These are phyloP conservation scores for Myotis findleyi DNA, from an alignment of 2,797 vertebrate genomes.

Conservation along the genomic window DNA sequence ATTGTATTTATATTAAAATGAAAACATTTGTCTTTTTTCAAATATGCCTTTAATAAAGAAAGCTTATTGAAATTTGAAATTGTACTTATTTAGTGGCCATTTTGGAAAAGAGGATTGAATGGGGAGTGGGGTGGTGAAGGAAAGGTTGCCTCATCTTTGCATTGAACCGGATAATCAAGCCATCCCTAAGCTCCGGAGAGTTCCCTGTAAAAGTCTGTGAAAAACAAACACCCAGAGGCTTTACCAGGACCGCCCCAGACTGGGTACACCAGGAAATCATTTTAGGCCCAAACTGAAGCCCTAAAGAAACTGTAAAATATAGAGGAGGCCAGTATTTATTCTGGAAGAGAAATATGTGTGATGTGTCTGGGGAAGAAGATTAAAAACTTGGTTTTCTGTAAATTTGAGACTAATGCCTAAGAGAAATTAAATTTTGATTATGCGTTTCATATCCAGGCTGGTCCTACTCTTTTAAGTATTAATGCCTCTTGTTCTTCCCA, in stretches of 20 bases:
- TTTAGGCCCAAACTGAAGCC: constrained; percentile 64
- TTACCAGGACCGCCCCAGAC: not conserved
- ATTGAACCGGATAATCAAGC: not conserved
- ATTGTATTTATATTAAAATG: constrained; percentile 61
- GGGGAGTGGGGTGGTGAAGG: not conserved
- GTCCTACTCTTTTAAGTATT: constrained; percentile 70
- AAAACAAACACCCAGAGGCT: constrained; percentile 1
- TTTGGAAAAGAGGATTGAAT: constrained; percentile 43
- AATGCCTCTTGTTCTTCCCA: constrained; percentile 64
- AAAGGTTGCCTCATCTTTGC: not conserved
- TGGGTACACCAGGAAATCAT: constrained; percentile 73
- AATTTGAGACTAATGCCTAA: constrained; percentile 71
- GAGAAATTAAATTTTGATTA: constrained; percentile 79
- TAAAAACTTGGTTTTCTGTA: constrained; percentile 67
- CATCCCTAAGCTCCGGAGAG: not conserved
- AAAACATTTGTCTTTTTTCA: constrained; percentile 52
- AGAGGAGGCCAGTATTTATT: constrained; percentile 62
- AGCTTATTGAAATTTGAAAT: not conserved
- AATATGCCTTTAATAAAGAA: constrained; percentile 42
- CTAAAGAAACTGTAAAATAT: constrained; percentile 58
- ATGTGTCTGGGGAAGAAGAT: constrained; percentile 51
- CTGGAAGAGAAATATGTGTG: constrained; percentile 47
- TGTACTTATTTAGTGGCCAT: constrained; percentile 41
- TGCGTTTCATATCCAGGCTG: constrained; percentile 57
- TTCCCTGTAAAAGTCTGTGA: constrained; percentile 36